Conservation (phyloP, 2,113 vertebrate genomes). For the Phalacrocorax brasilianus region DNA sequence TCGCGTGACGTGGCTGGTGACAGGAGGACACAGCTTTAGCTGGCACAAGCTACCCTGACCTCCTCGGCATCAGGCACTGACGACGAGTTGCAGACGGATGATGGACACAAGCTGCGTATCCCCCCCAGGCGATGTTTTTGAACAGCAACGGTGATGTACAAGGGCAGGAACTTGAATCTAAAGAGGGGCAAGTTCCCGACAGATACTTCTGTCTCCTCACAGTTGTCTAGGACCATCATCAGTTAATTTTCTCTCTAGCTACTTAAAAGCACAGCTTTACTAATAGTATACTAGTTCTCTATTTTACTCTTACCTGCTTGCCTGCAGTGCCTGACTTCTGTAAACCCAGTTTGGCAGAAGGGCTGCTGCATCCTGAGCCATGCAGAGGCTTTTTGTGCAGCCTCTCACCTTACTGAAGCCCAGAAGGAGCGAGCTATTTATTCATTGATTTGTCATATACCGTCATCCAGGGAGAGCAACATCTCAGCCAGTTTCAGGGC, state of each 20-base stretch:
- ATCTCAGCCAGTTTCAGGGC: background rate
- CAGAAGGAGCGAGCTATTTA: background rate
- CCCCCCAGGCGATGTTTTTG: rapidly evolving
- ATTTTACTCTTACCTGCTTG: background rate
- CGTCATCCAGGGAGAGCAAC: background rate
- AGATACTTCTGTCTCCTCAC: background rate
- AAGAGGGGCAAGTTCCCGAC: background rate
- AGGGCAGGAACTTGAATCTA: background rate
- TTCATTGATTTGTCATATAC: background rate
- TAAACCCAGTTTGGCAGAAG: background rate
- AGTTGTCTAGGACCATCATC: background rate
- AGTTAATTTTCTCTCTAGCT: background rate
- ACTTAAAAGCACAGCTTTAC: background rate
- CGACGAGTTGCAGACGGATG: rapidly evolving
- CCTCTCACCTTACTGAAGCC: background rate
- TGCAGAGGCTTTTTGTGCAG: background rate
- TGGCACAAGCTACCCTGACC: background rate
- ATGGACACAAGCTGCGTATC: background rate
- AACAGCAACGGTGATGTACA: background rate
- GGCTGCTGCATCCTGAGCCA: background rate
- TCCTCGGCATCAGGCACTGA: background rate
- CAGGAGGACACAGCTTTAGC: background rate
- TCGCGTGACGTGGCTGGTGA: background rate
- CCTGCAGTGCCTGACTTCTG: background rate
- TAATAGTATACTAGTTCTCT: background rate